Evolutionary conservation across 2,888 invertebrate species (phyloP).

Genomic region (Tachina grossa): DNA sequence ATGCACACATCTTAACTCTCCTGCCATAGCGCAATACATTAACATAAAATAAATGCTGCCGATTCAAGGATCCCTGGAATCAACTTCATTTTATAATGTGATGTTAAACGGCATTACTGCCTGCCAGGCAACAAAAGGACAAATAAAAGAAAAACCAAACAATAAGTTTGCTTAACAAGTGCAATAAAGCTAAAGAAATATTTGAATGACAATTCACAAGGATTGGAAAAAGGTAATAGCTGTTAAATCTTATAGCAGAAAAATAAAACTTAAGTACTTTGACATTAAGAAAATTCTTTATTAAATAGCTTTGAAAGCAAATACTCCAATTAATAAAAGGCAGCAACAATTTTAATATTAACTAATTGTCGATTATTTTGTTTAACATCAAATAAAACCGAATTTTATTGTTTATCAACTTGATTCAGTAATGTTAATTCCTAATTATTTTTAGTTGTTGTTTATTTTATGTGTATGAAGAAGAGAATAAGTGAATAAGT

Average conservation of each 20-base stretch:
- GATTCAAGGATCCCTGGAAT: slow-evolving; percentile 18
- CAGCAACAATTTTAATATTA: background rate
- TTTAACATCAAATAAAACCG: too few species aligned
- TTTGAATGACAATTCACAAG: background rate
- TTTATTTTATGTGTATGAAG: too few species aligned
- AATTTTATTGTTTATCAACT: too few species aligned
- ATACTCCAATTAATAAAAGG: background rate
- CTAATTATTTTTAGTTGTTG: too few species aligned
- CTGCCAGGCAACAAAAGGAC: background rate
- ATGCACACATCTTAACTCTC: background rate
- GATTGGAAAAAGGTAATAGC: background rate
- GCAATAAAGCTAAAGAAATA: background rate
- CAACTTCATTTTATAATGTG: slow-evolving; percentile 30
- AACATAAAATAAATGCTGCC: slow-evolving; percentile 32
- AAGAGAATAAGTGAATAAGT: too few species aligned
- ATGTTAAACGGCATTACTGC: slow-evolving; percentile 37
- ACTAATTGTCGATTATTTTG: too few species aligned
- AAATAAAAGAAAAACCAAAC: background rate
- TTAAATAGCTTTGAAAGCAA: background rate
- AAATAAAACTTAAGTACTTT: slow-evolving; percentile 5
- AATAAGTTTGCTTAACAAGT: background rate
- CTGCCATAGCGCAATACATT: background rate
- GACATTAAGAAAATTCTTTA: background rate
- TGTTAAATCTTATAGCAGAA: background rate
- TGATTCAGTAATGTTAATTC: too few species aligned